Base-by-base conservation (phyloP, 2,113 vertebrate species). In the Neolamprologus tretocephalus region DNA sequence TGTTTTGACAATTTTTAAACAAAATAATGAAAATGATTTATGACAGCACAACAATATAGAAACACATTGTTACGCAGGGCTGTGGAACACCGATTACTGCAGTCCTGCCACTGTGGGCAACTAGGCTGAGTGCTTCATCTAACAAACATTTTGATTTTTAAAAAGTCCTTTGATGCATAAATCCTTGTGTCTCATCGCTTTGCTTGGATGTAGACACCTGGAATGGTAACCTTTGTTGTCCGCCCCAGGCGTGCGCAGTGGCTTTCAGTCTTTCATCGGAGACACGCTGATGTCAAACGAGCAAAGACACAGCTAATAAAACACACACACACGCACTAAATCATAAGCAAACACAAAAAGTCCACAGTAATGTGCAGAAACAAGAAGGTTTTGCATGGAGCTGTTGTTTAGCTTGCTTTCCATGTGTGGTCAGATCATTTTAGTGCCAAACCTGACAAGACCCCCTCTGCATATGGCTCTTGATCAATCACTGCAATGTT, bases 181-280 rank as follows among this genome's bases (percentile, higher is more conserved):
- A 89, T 93, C 90, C 81, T 8, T 1, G 9, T 5, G 16, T 54
- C 40, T 40, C 3, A 13, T 84, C 42, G 9, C 81, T 66, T 49
- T 10, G 35, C 91, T 89, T 86, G 90, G 84, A 93, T 58, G 89
- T 31, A 12, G 31, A 93, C 91, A 93, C 87, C 87, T 90, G 92
- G 91, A 88, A 85, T 71, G 55, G 17, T 53, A 89, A 35, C 21
- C 23, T 73, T 80, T 31, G 81, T 33, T 40, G 81, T 86, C 31
- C 3, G 80, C 91, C 85, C 5, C 49, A 12, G 89, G 90, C 82
- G 2, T 8, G 28, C 2, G 8, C 80, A 35, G 21, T 4, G 28
- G 63, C 61, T 66, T 79, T 45, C 45, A 42, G 55, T 84, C 81
- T 40, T 19, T 79, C 3, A 8, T 14, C 19, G 3, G 7, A 78